Base-by-base conservation (phyloP, 2,888 invertebrate genomes). In the Tribolium freemani region DNA sequence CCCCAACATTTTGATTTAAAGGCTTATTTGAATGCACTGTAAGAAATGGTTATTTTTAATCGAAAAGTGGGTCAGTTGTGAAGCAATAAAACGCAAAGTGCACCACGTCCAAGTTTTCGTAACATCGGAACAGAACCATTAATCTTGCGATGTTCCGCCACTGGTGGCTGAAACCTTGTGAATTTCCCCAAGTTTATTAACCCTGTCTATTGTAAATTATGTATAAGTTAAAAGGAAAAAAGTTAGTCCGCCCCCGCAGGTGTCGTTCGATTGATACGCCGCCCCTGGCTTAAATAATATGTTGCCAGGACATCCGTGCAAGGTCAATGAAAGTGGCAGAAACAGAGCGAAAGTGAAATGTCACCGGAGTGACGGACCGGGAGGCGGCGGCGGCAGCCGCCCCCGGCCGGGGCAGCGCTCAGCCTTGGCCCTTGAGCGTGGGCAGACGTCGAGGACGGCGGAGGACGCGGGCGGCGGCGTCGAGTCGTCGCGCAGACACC, bases 401-500 rank as follows among this genome's bases (percentile, higher is more conserved):
- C 50, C 56, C 66, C 16, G 53, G 46, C 57, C 57, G 54, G 72
- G 64, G 66, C 61, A 70, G 50, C 72, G 69, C 76, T 78, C 80
- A 80, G 80, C 82, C 82, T 81, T 81, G 81, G 81, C 80, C 81
- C 80, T 78, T 78, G 76, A 77, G 78, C 77, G 79, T 77, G 78
- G 78, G 78, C 75, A 76, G 79, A 76, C 76, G 77, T 70, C 78
- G 78, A 75, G 75, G 76, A 71, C 77, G 77, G 58, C 68, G 76
- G 76, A 78, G 77, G 78, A 72, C 77, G 83, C 60, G 86, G 86
- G 57, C 87, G 83, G 20, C 86, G 87, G 74, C 89, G 84, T 81
- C 84, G 84, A 85, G 84, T 83, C 84, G 84, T 84, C 84, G 85
- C 84, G 88, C 84, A 88, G 88, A 86, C 87, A 87, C 84, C 88